Evolutionary conservation across 2,888 invertebrate genomes (phyloP).

Genomic region (Chouioia cunea): DNA sequence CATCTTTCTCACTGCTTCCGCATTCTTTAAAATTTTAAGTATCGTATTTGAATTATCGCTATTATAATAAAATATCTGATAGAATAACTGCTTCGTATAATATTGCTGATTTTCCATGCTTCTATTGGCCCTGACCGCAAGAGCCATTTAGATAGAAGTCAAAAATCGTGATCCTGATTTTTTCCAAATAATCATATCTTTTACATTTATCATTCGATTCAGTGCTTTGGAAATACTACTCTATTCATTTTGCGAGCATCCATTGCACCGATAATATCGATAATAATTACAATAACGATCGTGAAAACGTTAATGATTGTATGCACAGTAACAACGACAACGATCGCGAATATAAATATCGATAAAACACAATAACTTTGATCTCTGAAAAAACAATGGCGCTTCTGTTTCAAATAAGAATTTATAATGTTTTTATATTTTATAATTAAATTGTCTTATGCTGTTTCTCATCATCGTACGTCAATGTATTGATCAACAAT

Average conservation of each 20-base stretch:
- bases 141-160: constrained; percentile 40
- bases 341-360: constrained; percentile 30
- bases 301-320: constrained; percentile 32
- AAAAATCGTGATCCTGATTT: constrained; percentile 11
- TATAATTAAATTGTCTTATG: constrained; percentile 44
- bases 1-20: constrained; percentile 46
- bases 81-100: constrained; percentile 54
- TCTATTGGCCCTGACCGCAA: constrained; percentile 46
- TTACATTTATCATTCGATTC: constrained; percentile 6
- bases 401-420: constrained; percentile 23
- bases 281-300: constrained; percentile 23
- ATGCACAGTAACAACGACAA: constrained; percentile 39
- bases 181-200: constrained; percentile 22
- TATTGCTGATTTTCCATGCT: constrained; percentile 53
- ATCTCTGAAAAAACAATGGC: constrained; percentile 31
- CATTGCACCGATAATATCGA: constrained; percentile 35
- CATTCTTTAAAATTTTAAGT: constrained; percentile 50
- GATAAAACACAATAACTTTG: constrained; percentile 31
- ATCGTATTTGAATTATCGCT: constrained; percentile 56
- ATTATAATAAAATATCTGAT: constrained; percentile 57
- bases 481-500: constrained; percentile 37
- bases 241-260: constrained; percentile 28
- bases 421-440: constrained; percentile 32
- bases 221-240: constrained; percentile 13
- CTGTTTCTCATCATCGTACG: constrained; percentile 26